Percentiles rank a stretch among this genome's conserved stretches.
Conservation (phyloP, 2,888 invertebrate species). For the Diplolepis rosae region DNA sequence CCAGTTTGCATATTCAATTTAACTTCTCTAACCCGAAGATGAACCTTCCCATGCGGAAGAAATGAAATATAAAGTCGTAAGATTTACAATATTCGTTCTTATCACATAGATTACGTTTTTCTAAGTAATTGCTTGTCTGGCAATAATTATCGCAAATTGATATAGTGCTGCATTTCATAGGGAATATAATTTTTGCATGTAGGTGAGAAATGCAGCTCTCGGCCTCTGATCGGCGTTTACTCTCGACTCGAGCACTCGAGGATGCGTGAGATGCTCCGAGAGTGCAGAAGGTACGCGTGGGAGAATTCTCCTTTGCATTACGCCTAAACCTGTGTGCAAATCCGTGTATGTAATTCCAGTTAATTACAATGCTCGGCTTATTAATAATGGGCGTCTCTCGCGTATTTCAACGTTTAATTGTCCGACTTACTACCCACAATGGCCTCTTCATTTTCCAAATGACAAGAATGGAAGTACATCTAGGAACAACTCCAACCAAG, state of each 20-base stretch:
- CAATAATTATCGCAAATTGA: neutral
- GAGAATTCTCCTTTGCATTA: slow-evolving; percentile 20
- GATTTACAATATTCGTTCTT: neutral
- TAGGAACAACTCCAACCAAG: neutral
- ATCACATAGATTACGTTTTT: slow-evolving; percentile 2
- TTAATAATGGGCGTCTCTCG: slow-evolving; percentile 13
- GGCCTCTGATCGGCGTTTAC: neutral
- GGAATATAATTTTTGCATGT: neutral
- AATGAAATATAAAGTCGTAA: neutral
- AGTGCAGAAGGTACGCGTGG: slow-evolving; percentile 11
- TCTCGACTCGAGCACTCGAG: neutral
- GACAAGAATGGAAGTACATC: slow-evolving; percentile 2
- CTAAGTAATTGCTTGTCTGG: neutral
- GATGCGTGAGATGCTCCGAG: slow-evolving; percentile 21
- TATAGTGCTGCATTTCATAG: slow-evolving; percentile 8
- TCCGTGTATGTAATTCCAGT: slow-evolving; percentile 10
- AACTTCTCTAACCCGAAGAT: too few species aligned
- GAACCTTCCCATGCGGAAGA: too few species aligned
- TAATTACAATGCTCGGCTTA: slow-evolving; percentile 19
- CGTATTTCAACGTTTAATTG: slow-evolving; percentile 19
- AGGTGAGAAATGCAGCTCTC: neutral
- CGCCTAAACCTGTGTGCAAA: slow-evolving; percentile 10
- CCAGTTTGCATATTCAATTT: too few species aligned
- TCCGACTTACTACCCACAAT: slow-evolving; percentile 15
- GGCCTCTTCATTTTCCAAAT: neutral